phyloP scores from a whole-genome alignment of 2,113 vertebrate genomes.

The Danionella cerebrum region DNA sequence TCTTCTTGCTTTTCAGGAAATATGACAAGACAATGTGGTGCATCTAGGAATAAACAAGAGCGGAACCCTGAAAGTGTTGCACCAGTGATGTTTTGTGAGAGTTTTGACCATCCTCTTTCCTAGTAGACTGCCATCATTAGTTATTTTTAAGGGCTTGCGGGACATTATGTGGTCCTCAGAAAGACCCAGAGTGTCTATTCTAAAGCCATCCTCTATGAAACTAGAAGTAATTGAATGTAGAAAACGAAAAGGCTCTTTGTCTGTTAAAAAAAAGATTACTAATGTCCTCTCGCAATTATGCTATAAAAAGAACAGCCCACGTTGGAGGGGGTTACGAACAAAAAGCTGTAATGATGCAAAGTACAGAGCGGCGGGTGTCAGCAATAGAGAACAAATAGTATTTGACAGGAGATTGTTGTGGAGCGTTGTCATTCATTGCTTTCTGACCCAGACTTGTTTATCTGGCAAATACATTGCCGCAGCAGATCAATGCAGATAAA shows the following conservation, averaged over 20 bases:
- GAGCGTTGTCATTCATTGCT: neutral
- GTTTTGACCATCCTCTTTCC: too few relatives aligned
- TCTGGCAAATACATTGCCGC: neutral
- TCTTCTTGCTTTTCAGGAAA: too few relatives aligned
- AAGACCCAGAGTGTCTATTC: constrained; percentile 21
- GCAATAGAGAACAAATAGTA: neutral
- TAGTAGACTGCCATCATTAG: too few relatives aligned
- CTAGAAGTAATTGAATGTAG: constrained; percentile 35
- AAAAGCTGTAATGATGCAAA: constrained; percentile 17
- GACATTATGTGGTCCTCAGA: constrained; percentile 21
- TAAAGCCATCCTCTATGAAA: constrained; percentile 29
- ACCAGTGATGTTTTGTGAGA: too few relatives aligned
- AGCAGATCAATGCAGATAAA: neutral
- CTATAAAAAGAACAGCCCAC: constrained; percentile 33
- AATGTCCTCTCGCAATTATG: constrained; percentile 33
- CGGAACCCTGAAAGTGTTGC: too few relatives aligned
- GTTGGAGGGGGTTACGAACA: constrained; percentile 18
- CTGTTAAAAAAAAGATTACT: constrained; percentile 18
- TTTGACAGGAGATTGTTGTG: neutral
- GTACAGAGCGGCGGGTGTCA: neutral
- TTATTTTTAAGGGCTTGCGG: neutral
- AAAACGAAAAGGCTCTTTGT: constrained; percentile 38
- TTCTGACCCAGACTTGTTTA: neutral
- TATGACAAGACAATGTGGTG: too few relatives aligned
- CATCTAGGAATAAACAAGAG: too few relatives aligned